Conservation (phyloP, 2,888 invertebrate species). For the Caenorhabditis wallacei region DNA sequence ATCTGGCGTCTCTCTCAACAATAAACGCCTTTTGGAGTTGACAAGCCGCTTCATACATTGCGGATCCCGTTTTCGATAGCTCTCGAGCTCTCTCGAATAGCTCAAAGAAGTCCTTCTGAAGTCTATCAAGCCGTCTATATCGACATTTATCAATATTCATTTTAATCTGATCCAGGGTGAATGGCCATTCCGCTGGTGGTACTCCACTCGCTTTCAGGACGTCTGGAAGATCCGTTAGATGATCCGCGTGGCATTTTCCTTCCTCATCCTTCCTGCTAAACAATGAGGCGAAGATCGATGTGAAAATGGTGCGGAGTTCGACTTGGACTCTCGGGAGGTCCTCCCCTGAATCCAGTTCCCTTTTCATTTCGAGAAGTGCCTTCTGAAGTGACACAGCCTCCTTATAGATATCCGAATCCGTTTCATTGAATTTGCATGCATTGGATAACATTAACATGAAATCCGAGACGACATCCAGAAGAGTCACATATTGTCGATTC, state of each 20-base stretch:
- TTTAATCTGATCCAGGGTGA: constrained; percentile 95
- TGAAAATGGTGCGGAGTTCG: constrained; percentile 93
- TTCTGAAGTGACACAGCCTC: constrained; percentile 95
- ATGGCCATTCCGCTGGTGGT: constrained; percentile 86
- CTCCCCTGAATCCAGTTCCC: constrained; percentile 86
- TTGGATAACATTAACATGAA: constrained; percentile 93
- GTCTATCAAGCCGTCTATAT: constrained; percentile 94
- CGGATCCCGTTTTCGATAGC: constrained; percentile 92
- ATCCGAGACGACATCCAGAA: constrained; percentile 77
- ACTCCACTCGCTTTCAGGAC: constrained; percentile 86
- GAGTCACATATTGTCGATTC: constrained; percentile 64
- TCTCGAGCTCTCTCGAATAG: constrained; percentile 93
- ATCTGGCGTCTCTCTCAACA: constrained; percentile 87
- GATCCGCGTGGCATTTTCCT: constrained; percentile 96
- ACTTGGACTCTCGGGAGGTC: constrained; percentile 84
- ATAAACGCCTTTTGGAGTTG: constrained; percentile 95
- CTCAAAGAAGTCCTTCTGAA: constrained; percentile 92
- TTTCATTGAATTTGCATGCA: constrained; percentile 97
- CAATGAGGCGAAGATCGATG: constrained; percentile 93
- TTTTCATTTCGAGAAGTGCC: constrained; percentile 92
- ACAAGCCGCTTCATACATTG: constrained; percentile 94
- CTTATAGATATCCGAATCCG: constrained; percentile 93
- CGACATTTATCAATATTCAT: constrained; percentile 91
- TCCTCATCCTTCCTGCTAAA: constrained; percentile 98
- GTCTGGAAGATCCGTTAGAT: constrained; percentile 93